phyloP scores from a whole-genome alignment of 2,888 invertebrate species.

The Cephus pygmeus region DNA sequence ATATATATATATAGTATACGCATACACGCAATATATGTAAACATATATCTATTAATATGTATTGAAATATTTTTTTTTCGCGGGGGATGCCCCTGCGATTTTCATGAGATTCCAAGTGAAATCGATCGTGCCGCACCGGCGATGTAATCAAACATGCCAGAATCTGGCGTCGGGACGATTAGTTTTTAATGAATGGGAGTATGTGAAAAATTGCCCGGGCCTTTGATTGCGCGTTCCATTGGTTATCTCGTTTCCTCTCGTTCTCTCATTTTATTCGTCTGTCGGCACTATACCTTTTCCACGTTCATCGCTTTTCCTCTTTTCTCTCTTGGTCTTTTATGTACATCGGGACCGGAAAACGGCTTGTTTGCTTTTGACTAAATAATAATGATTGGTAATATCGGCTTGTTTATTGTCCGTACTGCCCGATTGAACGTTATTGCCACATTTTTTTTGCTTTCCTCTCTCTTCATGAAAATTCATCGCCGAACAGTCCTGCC shows the following conservation, averaged over 20 bases:
- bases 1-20: too few species aligned
- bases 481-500: slow-evolving; percentile 13
- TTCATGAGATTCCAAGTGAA: background rate
- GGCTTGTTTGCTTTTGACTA: slow-evolving; percentile 35
- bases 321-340: background rate
- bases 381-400: slow-evolving; percentile 42
- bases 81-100: background rate
- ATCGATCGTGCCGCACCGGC: background rate
- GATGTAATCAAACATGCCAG: background rate
- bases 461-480: slow-evolving; percentile 28
- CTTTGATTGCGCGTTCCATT: slow-evolving; percentile 33
- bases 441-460: slow-evolving; percentile 27
- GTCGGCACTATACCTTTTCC: background rate
- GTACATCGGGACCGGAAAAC: background rate
- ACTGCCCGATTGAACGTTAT: slow-evolving; percentile 24
- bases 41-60: too few species aligned
- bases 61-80: too few species aligned
- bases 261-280: background rate
- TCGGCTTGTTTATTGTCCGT: slow-evolving; percentile 40
- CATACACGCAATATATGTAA: too few species aligned
- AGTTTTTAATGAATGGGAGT: slow-evolving; percentile 43
- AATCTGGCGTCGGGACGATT: slow-evolving; percentile 27
- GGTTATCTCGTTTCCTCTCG: slow-evolving; percentile 2
- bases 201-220: slow-evolving; percentile 27
- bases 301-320: background rate